These are phyloP conservation scores for Pammene fasciana DNA, from an alignment of 2,888 invertebrate species.

Conservation along the genomic window DNA sequence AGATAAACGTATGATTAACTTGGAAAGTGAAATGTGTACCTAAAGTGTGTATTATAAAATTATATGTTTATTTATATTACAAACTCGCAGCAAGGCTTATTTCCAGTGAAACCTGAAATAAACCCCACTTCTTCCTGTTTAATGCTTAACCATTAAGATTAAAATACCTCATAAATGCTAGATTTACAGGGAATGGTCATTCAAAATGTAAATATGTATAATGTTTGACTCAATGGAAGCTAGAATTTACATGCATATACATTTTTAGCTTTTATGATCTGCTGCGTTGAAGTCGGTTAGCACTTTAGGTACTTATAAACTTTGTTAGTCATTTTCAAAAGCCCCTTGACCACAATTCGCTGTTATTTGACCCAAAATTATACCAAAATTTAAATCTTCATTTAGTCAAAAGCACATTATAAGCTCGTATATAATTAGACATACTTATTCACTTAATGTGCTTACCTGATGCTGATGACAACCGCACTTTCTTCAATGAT, in stretches of 20 bases:
- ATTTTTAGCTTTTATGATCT: conserved; percentile 11
- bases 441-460: conserved; percentile 18
- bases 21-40: background rate
- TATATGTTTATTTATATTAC: conserved; percentile 6
- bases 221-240: conserved; percentile 8
- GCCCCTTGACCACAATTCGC: conserved; percentile 1
- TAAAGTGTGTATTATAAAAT: no score
- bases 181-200: background rate
- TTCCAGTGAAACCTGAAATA: background rate
- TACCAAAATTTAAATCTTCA: background rate
- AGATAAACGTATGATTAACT: conserved; percentile 11
- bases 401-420: background rate
- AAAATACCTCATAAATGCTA: conserved; percentile 3
- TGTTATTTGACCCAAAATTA: background rate
- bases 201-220: background rate
- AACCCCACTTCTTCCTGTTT: background rate
- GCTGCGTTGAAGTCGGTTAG: conserved; percentile 12
- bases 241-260: background rate
- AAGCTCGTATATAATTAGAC: background rate
- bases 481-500: conserved; percentile 59
- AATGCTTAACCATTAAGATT: background rate
- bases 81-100: conserved; percentile 11
- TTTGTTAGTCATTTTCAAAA: conserved; percentile 3
- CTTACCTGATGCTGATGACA: conserved; percentile 45
- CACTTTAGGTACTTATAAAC: background rate